Evolutionary conservation across 2,888 invertebrate species (phyloP).

Genomic region (Spisula solida): DNA sequence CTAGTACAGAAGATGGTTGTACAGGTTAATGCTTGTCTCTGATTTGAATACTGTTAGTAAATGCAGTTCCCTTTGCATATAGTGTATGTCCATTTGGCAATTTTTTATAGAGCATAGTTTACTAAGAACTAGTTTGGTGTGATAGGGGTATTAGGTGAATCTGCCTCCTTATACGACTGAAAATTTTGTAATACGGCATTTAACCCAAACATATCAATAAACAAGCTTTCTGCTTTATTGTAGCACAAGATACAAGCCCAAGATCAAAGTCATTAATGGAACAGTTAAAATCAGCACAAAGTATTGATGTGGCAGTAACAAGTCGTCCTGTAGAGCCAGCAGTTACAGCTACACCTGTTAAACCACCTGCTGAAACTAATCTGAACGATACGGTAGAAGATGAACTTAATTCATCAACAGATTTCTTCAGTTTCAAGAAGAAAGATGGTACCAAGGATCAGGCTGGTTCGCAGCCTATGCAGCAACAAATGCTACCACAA

Average conservation of each 20-base stretch:
- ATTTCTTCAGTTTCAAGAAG: slow-evolving; percentile 75
- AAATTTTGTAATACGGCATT: too few species aligned
- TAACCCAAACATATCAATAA: too few species aligned
- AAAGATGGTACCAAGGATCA: slow-evolving; percentile 43
- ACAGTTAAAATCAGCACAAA: slow-evolving; percentile 49
- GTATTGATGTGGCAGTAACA: background rate
- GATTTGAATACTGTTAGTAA: too few species aligned
- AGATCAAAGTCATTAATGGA: slow-evolving; percentile 63
- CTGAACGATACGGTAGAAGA: slow-evolving; percentile 61
- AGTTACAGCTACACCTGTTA: slow-evolving; percentile 10
- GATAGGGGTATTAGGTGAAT: too few species aligned
- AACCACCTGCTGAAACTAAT: background rate
- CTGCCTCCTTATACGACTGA: too few species aligned
- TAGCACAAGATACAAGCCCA: slow-evolving; percentile 42
- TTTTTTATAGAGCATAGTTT: too few species aligned
- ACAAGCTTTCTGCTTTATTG: background rate
- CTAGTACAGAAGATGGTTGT: too few species aligned
- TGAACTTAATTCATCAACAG: slow-evolving; percentile 71
- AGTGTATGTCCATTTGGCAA: too few species aligned
- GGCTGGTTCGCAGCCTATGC: slow-evolving; percentile 27
- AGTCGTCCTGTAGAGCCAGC: slow-evolving; percentile 21
- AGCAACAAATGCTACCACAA: slow-evolving; percentile 4
- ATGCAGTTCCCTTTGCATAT: too few species aligned
- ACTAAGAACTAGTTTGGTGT: too few species aligned
- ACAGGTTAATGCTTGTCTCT: too few species aligned